Evolutionary conservation across 2,797 vertebrate species (phyloP).

Genomic region (Alfaro cultratus): DNA sequence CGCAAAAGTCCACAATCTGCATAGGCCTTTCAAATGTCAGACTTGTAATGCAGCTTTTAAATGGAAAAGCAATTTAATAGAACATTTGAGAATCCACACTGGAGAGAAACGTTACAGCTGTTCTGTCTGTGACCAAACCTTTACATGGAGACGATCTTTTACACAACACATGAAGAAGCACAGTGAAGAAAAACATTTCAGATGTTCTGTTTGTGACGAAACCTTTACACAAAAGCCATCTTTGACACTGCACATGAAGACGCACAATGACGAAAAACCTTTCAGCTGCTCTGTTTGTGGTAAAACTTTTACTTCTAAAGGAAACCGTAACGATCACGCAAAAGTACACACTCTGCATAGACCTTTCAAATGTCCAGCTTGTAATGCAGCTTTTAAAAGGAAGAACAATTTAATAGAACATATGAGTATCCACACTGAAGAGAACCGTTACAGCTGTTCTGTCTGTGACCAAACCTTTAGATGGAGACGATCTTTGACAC

Average conservation of each 20-base stretch:
- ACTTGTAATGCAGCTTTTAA: not conserved
- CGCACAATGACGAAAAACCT: too few species aligned
- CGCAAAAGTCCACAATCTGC: not conserved
- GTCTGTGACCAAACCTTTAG: constrained; percentile 4
- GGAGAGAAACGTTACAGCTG: constrained; percentile 2
- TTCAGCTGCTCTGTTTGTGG: too few species aligned
- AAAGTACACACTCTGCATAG: not conserved
- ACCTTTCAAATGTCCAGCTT: not conserved
- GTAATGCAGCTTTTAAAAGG: not conserved
- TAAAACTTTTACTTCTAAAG: not conserved
- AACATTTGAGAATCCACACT: not conserved
- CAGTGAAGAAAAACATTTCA: too few species aligned
- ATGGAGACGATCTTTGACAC: not conserved
- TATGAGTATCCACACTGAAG: not conserved
- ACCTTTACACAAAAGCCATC: too few species aligned
- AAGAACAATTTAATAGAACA: not conserved
- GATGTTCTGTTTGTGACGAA: too few species aligned
- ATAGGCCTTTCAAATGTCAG: not conserved
- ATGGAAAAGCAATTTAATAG: not conserved
- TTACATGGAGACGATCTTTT: not conserved
- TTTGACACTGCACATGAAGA: not conserved
- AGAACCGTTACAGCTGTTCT: not conserved
- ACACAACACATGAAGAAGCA: too few species aligned
- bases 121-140: not conserved
- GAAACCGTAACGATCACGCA: not conserved